Base-by-base conservation (phyloP, 2,797 vertebrate species). In the Acrocephalus scirpaceus region DNA sequence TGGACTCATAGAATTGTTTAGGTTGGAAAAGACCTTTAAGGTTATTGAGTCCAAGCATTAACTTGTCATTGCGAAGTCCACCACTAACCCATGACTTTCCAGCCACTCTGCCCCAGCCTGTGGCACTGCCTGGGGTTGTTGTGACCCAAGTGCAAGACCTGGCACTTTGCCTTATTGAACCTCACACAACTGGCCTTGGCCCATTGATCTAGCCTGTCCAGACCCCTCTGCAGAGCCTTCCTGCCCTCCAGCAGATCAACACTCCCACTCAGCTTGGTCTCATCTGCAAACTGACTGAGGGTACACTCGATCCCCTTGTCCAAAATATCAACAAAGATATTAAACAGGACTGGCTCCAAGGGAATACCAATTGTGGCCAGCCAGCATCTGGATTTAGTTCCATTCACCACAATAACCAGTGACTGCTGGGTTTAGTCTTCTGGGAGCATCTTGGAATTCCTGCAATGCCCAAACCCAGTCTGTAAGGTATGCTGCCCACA, bases 291-390 rank as follows among this genome's bases (percentile, higher is more conserved):
- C 38, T 53, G 53, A 40, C 26, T 75, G 48, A 50, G 7, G 3
- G 5, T 25, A 9, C 9, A 13, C 30, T 56, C 1, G 0, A 42
- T 36, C 15, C 22, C 54, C 45, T 53, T 19, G 19, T 32, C 38
- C 40, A 78, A 66, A 84, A 27, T 15, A 23, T 20, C 73, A 42
- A 1, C 30, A 56, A 76, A 66, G 42, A 20, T 9, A 32, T n/a
- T 56, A 61, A 44, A 34, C 20, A 50, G 32, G 29, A 50, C 36
- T 34, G 72, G 53, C 20, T 26, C 30, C 20, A 30, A 15, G 32
- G 11, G 13, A 61, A 8, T 25, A 61, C 7, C 15, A 50, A 0
- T 6, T 56, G n/a, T 61, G 54, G n/a, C 32, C 29, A 44, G 66
- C 5, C 0, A 0, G 32, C 50, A 16, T 40, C n/a, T 45, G 48